Conservation (phyloP, 2,888 invertebrate genomes). For the Ennomos erosarius region DNA sequence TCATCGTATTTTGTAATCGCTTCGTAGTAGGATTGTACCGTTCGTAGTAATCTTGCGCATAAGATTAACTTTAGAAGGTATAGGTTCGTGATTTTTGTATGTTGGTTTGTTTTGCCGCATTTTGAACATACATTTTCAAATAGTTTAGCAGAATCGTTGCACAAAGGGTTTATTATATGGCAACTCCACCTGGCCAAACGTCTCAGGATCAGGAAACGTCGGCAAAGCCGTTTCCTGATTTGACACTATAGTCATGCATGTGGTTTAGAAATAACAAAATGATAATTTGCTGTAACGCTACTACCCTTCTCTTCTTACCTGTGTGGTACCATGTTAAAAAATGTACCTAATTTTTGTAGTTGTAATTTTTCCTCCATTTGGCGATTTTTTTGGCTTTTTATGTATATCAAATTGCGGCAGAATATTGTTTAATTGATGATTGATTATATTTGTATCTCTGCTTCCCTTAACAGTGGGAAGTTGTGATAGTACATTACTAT, state of each 20-base stretch:
- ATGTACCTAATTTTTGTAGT: background rate
- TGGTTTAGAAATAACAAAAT: too few species aligned
- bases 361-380: background rate
- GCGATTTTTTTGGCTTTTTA: background rate
- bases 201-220: too few species aligned
- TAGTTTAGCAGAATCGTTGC: constrained; percentile 26
- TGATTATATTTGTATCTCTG: constrained; percentile 45
- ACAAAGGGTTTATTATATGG: constrained; percentile 14
- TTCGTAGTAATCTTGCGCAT: constrained; percentile 74
- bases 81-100: constrained; percentile 48
- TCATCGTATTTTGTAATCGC: constrained; percentile 47
- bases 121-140: constrained; percentile 34
- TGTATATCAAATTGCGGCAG: constrained; percentile 22
- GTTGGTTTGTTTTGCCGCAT: constrained; percentile 37
- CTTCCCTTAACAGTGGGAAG: constrained; percentile 42
- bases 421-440: constrained; percentile 18
- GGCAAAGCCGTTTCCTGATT: too few species aligned
- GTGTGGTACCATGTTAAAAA: background rate
- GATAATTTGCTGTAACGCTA: too few species aligned
- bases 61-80: constrained; percentile 80
- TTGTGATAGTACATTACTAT: constrained; percentile 61
- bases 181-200: too few species aligned
- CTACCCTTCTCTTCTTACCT: too few species aligned
- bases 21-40: constrained; percentile 64
- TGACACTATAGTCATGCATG: too few species aligned